Evolutionary conservation across 1,140 invertebrate species (phyloP).

Genomic region (Magallana angulata): DNA sequence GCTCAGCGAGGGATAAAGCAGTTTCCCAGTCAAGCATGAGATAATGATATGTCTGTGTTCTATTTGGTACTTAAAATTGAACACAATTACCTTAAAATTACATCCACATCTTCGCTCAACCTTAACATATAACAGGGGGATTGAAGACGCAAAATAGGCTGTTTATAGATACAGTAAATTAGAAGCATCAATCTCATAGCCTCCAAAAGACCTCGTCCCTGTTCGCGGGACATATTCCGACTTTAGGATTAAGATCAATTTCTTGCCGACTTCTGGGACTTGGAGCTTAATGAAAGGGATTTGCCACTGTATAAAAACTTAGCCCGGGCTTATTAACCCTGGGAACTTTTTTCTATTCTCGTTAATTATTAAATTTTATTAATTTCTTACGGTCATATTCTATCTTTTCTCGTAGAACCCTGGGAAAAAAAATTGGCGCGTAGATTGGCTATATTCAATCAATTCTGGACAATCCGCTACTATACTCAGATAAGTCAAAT

Average conservation of each 20-base stretch:
- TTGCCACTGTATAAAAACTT: neutral
- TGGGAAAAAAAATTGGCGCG: neutral
- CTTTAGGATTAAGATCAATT: conserved; percentile 10
- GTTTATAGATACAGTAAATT: neutral
- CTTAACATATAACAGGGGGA: conserved; percentile 7
- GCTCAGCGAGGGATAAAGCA: neutral
- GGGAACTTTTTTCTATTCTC: conserved; percentile 1
- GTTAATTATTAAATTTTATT: conserved; percentile 22
- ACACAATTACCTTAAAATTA: conserved; percentile 34
- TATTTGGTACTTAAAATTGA: conserved; percentile 9
- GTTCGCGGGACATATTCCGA: neutral
- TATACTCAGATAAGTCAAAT: neutral
- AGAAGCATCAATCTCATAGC: conserved; percentile 5
- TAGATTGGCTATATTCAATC: neutral
- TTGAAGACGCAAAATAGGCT: conserved; percentile 17
- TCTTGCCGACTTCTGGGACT: neutral
- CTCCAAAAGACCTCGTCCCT: neutral
- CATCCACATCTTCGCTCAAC: conserved; percentile 21
- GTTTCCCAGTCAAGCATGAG: neutral
- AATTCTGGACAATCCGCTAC: neutral
- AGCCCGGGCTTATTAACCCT: conserved; percentile 18
- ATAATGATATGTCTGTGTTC: conserved; percentile 3
- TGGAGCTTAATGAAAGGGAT: neutral
- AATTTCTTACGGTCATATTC: neutral
- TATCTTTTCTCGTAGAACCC: neutral